Evolutionary conservation across 2,113 vertebrate species (phyloP), one percentile per base, ranked within the genome.

Genomic region (Leptobrachium ailaonicum): DNA sequence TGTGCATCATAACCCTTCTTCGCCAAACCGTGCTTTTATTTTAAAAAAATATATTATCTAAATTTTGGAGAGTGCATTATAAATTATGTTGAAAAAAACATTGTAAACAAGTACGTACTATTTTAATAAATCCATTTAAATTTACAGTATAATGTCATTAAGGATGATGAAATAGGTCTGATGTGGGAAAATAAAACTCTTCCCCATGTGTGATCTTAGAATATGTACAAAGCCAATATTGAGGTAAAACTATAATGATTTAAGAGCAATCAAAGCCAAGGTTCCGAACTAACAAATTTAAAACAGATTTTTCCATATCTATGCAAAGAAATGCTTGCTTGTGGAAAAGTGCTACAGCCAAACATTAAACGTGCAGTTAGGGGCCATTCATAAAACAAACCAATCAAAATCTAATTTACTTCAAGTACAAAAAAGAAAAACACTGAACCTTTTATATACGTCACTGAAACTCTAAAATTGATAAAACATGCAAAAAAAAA

Each of bases 241-340:
- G 77, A 76, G 44, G 42, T 84, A 76, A 45, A 83, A 6, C 66
- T 41, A 85, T 84, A 40, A 82, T 77, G 43, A 75, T 82, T 75
- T 45, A 76, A 73, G 60, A 67, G 3, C 70, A 75, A 75, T 71
- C 66, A 82, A 85, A 85, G 73, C 20, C 71, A 84, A 84, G 80
- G 53, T 2, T 82, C 14, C 6, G 66, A 56, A 82, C 82, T 80
- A 14, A 53, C 6, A 40, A 75, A 75, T 66, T 42, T 76, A 67
- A 85, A 77, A 66, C 82, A 82, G 1, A 84, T 44, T 77, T 83
- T 76, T 84, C 71, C 68, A 40, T 71, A 75, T 76, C 42, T 77
- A 12, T 83, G 77, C n/a, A 82, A 77, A 85, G 63, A 45, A 71
- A 32, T 47, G 77, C 47, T 73, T 71, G 53, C 56, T 50, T 84